A percentile compares a stretch with the other conserved stretches of the same genome.
Evolutionary conservation across 2,797 vertebrate genomes (phyloP).

Genomic region (Artibeus lituratus): DNA sequence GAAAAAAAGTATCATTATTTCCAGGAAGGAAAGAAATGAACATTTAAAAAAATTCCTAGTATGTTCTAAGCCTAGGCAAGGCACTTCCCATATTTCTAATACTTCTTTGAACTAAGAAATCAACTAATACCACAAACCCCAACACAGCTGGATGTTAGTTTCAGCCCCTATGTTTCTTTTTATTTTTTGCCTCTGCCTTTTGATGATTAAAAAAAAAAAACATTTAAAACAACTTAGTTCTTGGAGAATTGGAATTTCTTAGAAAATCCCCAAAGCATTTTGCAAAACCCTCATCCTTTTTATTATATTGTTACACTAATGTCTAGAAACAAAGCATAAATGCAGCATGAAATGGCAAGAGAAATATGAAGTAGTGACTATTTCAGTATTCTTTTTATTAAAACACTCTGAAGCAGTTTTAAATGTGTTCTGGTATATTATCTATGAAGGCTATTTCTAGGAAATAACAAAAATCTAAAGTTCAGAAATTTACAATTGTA

Average conservation of each 20-base stretch:
- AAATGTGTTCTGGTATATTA: neutral
- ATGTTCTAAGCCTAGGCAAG: neutral
- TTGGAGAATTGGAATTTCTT: neutral
- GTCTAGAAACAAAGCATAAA: neutral
- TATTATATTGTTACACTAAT: neutral
- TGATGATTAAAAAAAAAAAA: neutral
- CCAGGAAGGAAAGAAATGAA: slow-evolving; percentile 33
- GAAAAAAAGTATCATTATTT: neutral
- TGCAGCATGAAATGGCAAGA: neutral
- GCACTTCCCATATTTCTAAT: neutral
- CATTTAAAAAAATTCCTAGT: neutral
- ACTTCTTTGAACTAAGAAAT: neutral
- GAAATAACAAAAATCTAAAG: slow-evolving; percentile 1
- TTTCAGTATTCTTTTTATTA: slow-evolving; percentile 13
- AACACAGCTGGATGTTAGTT: neutral
- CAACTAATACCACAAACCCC: neutral
- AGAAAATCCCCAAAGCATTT: slow-evolving; percentile 23
- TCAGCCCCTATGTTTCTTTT: neutral
- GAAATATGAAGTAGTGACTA: neutral
- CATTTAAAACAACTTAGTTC: slow-evolving; percentile 14
- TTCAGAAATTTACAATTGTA: neutral
- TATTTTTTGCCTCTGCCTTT: neutral
- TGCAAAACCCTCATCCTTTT: neutral
- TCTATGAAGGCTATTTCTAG: neutral
- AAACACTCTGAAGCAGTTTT: neutral